A percentile compares a stretch with the other conserved stretches of the same genome.
Conservation (phyloP, 2,113 vertebrate species). For the Ardeotis arabs region DNA sequence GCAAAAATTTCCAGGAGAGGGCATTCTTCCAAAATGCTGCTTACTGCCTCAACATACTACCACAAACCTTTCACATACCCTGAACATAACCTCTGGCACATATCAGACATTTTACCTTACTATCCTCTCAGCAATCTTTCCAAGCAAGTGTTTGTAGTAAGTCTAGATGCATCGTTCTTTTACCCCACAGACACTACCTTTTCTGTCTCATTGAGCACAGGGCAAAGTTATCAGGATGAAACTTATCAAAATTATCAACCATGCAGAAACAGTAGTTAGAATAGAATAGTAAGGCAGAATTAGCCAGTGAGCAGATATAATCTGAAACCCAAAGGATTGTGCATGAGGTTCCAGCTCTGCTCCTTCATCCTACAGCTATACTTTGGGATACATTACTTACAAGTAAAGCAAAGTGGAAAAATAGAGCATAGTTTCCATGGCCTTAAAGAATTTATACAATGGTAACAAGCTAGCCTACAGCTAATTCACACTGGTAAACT, state of each 20-base stretch:
- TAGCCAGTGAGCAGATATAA: neutral
- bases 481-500: constrained; percentile 2
- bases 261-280: neutral
- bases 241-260: neutral
- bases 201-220: neutral
- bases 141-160: neutral
- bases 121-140: neutral
- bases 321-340: neutral
- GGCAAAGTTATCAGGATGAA: neutral
- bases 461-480: constrained; percentile 39
- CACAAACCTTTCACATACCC: neutral
- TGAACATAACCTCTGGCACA: neutral
- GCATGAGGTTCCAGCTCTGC: neutral
- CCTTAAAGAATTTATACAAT: constrained; percentile 30
- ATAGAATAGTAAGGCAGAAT: neutral
- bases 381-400: neutral
- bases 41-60: neutral
- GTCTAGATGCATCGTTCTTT: neutral
- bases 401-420: neutral
- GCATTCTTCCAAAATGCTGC: neutral
- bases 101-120: neutral
- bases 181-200: neutral
- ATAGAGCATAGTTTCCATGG: neutral
- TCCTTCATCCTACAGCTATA: neutral
- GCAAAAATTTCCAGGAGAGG: neutral